Evolutionary conservation across 2,888 invertebrate species (phyloP), one percentile per base, ranked within the genome.

Genomic region (Marronus borbonicus): DNA sequence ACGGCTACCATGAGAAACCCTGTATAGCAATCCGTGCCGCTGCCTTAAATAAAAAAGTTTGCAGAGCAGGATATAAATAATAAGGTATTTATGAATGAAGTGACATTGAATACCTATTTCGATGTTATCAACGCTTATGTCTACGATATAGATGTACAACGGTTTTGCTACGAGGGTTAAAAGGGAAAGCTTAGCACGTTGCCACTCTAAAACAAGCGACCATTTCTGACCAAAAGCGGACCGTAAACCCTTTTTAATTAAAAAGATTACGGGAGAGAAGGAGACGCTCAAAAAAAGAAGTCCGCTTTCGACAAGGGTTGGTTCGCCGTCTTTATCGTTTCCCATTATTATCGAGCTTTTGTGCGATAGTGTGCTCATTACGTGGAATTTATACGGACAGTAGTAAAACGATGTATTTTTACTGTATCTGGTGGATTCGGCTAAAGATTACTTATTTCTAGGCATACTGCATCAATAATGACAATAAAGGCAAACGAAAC

Each of bases 181-280:
- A 69, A 72, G 58, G 72, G 39, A 58, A 58, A 58, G 72, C 72
- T 72, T 72, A 72, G 72, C 72, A 72, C 72, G 72, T 72, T 58
- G 36, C 72, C n/a, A n/a, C n/a, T n/a, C 72, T 72, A 72, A 72
- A 72, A 72, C 58, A 58, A 50, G 28, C 72, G 24, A 39, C 58
- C 72, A 39, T 58, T 72, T 60, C 58, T 72, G 72, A 72, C 72
- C 72, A 39, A 20, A 39, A 72, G 24, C 72, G 72, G 72, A 12
- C 20, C 44, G 36, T 58, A 72, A 58, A 39, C 72, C 72, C 20
- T 58, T 72, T 72, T 60, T 58, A 72, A 58, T 72, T 58, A 72
- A 72, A 70, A 72, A 72, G 72, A 72, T 72, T 72, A 72, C 39
- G 58, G 58, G 20, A 36, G 58, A 58, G 58, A 72, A 72, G 58